Evolutionary conservation across 1,140 invertebrate genomes (phyloP), one percentile per base, ranked within the genome.

Genomic region (Achatina immaculata): DNA sequence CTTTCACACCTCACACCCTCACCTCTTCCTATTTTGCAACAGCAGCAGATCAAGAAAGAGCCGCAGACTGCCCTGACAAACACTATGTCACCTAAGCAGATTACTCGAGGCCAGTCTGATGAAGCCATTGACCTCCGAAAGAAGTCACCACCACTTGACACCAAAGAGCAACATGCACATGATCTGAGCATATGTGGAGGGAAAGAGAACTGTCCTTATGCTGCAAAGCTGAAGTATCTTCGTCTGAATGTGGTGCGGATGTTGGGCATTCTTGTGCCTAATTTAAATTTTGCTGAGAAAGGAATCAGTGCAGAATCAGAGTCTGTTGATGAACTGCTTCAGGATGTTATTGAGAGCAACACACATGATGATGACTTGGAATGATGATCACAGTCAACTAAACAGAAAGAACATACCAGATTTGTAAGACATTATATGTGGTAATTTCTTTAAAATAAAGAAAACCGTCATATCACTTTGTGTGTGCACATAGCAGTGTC

Each of bases 301-400:
- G 88, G 89, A 45, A 90, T 90, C 81, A 89, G 88, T 73, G 88
- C 87, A 11, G 88, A 90, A 66, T 86, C 88, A 11, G 89, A 91
- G 72, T 87, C 89, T 11, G 88, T 91, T 38, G 90, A 91, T 77
- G 87, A 91, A 74, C 86, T 91, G 24, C 84, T 91, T n/a, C 86
- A 90, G 76, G 90, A 91, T 80, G 89, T 91, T 36, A 90, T 91
- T 42, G 88, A 90, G 84, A 91, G 89, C 86, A 91, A 91, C 86
- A 89, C 87, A 24, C 88, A 87, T 45, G 89, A 90, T 43, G 88
- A 89, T 38, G 88, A 87, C 40, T 84, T 85, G 83, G 72, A 77
- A n/a, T 66, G 65, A 31, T 71, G n/a, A 68, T 42, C 14, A 28
- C 2, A 6, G 6, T 11, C n/a, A 9, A 36, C 31, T 36, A 3